These are phyloP conservation scores for Muntiacus reevesi DNA, from an alignment of 2,113 vertebrate genomes.

Conservation along the genomic window DNA sequence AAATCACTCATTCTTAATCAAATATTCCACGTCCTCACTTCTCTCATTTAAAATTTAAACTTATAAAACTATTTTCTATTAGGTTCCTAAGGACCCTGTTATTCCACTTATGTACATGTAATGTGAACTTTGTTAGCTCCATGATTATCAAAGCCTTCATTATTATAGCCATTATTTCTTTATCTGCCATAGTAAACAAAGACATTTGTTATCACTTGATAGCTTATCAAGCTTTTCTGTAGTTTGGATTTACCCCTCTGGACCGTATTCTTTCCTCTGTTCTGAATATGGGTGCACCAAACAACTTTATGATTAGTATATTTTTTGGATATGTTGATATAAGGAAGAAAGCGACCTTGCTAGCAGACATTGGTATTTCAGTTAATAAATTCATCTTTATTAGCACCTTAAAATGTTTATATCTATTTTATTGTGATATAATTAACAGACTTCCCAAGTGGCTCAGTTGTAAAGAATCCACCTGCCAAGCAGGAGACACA, in stretches of 20 bases:
- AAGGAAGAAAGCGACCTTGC: neutral
- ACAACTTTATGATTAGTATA: neutral
- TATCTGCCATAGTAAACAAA: neutral
- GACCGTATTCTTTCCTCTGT: neutral
- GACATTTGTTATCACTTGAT: neutral
- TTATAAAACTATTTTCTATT: neutral
- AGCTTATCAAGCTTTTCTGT: neutral
- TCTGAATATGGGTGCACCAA: neutral
- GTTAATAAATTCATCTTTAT: neutral
- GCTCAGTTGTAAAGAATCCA: neutral
- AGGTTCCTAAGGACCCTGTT: neutral
- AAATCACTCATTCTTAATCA: constrained; percentile 12
- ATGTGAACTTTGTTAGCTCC: neutral
- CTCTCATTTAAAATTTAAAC: constrained; percentile 41
- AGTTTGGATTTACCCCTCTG: neutral
- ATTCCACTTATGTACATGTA: neutral
- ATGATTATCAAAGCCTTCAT: constrained; percentile 3
- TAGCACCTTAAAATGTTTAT: neutral
- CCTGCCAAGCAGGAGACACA: neutral
- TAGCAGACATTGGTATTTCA: neutral
- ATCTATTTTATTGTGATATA: neutral
- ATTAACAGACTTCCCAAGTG: neutral
- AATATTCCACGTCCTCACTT: neutral
- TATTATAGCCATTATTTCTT: neutral
- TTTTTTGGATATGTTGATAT: neutral